Percentiles rank a stretch among this genome's conserved stretches.
These are phyloP conservation scores for Tridacna gigas DNA, from an alignment of 2,888 invertebrate genomes.

Conservation along the genomic window DNA sequence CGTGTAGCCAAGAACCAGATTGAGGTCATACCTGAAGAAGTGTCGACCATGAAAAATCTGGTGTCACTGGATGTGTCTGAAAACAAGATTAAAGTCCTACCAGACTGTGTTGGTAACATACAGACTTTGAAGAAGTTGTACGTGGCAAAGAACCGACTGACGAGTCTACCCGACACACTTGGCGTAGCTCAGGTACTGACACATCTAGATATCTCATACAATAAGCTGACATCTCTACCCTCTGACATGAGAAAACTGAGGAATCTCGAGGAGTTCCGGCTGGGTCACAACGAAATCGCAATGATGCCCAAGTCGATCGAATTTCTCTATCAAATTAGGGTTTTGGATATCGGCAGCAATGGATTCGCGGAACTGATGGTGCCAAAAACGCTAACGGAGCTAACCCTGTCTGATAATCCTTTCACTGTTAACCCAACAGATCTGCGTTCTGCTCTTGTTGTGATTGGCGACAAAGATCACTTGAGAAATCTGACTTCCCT, in stretches of 20 bases:
- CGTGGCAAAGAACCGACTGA: constrained; percentile 77
- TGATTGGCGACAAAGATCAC: constrained; percentile 81
- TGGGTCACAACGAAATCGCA: constrained; percentile 80
- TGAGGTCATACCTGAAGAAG: constrained; percentile 79
- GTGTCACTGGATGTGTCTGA: constrained; percentile 77
- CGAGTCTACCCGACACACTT: constrained; percentile 73
- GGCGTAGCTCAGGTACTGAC: constrained; percentile 79
- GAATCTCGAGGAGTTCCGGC: constrained; percentile 77
- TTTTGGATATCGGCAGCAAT: constrained; percentile 79
- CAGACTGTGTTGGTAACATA: constrained; percentile 73
- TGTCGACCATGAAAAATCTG: constrained; percentile 80
- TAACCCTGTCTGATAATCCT: constrained; percentile 80
- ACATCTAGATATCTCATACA: constrained; percentile 78
- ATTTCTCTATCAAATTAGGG: constrained; percentile 77
- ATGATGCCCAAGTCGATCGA: constrained; percentile 80
- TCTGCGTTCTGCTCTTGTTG: constrained; percentile 74
- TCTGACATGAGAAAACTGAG: constrained; percentile 78
- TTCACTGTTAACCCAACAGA: constrained; percentile 75
- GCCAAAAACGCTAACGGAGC: constrained; percentile 78
- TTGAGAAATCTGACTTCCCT: constrained; percentile 77
- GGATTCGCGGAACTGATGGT: constrained; percentile 78
- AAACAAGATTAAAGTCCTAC: constrained; percentile 79
- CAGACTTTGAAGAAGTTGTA: constrained; percentile 77
- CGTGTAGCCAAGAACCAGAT: constrained; percentile 78
- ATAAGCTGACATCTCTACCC: constrained; percentile 78